Evolutionary conservation across 2,113 vertebrate species (phyloP).

Genomic region (Myiagra hebetior): DNA sequence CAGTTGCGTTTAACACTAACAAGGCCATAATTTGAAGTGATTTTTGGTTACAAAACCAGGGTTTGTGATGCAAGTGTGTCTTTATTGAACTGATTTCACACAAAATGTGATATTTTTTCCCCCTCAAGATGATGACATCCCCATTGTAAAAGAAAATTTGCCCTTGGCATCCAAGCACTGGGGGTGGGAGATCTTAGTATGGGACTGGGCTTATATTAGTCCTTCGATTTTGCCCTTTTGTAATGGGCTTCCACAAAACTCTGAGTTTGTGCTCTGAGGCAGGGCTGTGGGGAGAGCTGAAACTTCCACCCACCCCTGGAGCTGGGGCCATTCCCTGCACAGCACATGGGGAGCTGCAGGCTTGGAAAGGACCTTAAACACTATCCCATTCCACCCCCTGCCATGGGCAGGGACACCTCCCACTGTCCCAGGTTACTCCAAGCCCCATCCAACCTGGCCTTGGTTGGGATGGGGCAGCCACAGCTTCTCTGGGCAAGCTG

Average conservation of each 20-base stretch:
- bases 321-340: neutral
- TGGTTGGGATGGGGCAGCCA: neutral
- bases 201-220: accelerated
- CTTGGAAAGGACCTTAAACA: neutral
- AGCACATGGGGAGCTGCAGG: neutral
- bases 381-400: neutral
- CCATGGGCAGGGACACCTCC: neutral
- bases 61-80: neutral
- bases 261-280: neutral
- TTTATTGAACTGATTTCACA: neutral
- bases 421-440: neutral
- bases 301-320: too few species aligned
- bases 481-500: neutral
- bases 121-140: neutral
- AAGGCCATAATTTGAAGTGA: neutral
- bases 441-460: neutral
- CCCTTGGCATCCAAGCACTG: neutral
- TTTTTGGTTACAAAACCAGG: neutral
- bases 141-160: neutral
- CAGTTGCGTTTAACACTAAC: neutral
- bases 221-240: neutral
- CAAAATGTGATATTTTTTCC: neutral
- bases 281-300: neutral
- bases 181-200: neutral
- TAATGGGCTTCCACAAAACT: neutral